phyloP scores from a whole-genome alignment of 2,797 vertebrate species.

The Diplodus puntazzo region DNA sequence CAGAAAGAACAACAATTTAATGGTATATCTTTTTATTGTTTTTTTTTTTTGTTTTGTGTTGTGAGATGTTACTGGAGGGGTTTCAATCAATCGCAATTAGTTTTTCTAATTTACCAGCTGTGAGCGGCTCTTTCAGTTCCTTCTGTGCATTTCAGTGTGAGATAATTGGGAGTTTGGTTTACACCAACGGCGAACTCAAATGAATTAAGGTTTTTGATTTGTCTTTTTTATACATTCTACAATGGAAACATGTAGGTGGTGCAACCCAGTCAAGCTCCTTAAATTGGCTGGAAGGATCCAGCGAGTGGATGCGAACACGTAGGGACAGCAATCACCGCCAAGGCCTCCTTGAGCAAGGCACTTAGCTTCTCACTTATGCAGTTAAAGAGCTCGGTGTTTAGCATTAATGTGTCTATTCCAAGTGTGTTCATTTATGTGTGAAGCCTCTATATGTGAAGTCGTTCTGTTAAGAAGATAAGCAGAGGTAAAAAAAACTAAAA shows the following conservation, averaged over 20 bases:
- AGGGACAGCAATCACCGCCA: no score
- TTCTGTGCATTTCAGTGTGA: background rate
- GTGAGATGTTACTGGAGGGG: background rate
- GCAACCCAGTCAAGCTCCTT: background rate
- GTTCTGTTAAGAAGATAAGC: constrained; percentile 11
- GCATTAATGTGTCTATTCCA: background rate
- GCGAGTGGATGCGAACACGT: background rate
- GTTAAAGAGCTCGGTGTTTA: background rate
- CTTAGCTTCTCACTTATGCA: background rate
- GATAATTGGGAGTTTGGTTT: background rate
- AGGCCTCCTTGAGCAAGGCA: background rate
- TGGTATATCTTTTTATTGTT: background rate
- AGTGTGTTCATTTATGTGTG: background rate
- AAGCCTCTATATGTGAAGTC: background rate
- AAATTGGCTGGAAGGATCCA: background rate
- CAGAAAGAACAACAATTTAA: background rate
- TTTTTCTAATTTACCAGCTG: background rate
- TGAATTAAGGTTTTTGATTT: background rate
- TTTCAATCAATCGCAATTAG: background rate
- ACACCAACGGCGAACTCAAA: background rate
- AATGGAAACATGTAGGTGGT: background rate
- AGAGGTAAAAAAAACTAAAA: background rate
- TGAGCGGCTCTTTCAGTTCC: background rate
- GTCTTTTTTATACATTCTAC: background rate
- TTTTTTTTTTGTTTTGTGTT: constrained; percentile 7